These are phyloP conservation scores for Ophioninae sp. DNA, from an alignment of 2,888 invertebrate genomes.

Conservation along the genomic window DNA sequence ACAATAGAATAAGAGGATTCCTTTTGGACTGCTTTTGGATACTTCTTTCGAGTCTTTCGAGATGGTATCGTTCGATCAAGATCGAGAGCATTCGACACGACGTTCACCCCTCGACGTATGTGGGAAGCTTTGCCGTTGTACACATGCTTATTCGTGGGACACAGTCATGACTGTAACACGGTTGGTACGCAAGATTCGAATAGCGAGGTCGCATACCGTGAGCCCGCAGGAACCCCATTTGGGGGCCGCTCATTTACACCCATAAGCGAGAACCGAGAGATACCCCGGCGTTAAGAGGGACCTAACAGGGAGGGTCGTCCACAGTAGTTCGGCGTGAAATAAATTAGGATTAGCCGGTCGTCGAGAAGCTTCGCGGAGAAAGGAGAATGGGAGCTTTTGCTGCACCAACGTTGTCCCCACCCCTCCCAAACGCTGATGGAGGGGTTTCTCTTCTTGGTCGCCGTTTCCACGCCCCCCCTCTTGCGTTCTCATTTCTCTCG, in stretches of 20 bases:
- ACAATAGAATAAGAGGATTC: constrained; percentile 8
- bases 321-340: constrained; percentile 61
- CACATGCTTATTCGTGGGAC: neutral
- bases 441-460: constrained; percentile 54
- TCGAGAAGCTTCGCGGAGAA: constrained; percentile 35
- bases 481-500: constrained; percentile 35
- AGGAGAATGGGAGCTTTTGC: constrained; percentile 51
- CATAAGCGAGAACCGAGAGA: constrained; percentile 59
- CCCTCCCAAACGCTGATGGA: constrained; percentile 59
- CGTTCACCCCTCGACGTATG: constrained; percentile 6
- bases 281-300: constrained; percentile 45
- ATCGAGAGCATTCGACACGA: constrained; percentile 12
- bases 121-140: neutral
- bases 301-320: constrained; percentile 35
- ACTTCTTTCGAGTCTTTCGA: neutral
- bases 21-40: constrained; percentile 15
- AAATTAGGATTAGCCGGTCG: constrained; percentile 61
- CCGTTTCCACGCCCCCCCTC: constrained; percentile 36
- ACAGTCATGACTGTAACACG: constrained; percentile 4
- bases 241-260: constrained; percentile 62
- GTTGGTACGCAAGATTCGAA: constrained; percentile 41
- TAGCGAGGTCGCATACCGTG: constrained; percentile 61
- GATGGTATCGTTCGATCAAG: constrained; percentile 28
- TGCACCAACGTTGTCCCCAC: constrained; percentile 59
- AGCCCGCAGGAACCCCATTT: constrained; percentile 63